These are phyloP conservation scores for Eupithecia subfuscata DNA, from an alignment of 2,888 invertebrate species.

Conservation along the genomic window DNA sequence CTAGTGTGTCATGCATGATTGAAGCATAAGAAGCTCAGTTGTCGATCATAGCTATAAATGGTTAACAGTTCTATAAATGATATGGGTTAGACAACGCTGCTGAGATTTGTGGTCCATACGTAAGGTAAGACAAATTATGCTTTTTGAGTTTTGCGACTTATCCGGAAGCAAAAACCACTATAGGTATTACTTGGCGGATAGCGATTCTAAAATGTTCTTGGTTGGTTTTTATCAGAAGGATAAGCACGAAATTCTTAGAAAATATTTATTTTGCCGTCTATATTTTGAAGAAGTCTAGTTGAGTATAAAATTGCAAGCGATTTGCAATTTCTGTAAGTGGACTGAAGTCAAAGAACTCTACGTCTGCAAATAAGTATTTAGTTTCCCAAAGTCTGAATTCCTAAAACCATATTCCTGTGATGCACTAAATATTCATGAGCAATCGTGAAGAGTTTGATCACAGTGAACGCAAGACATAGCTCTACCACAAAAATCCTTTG, in stretches of 20 bases:
- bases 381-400: constrained; percentile 39
- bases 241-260: neutral
- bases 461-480: constrained; percentile 15
- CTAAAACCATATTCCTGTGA: constrained; percentile 52
- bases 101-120: no score
- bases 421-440: constrained; percentile 63
- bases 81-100: no score
- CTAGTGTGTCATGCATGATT: no score
- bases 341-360: constrained; percentile 51
- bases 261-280: neutral
- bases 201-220: neutral
- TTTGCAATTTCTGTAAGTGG: neutral
- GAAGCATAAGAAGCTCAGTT: no score
- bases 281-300: neutral
- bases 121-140: neutral
- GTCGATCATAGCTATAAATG: no score
- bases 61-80: no score
- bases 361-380: constrained; percentile 16
- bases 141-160: neutral
- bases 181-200: neutral
- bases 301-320: neutral
- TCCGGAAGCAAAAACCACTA: no score
- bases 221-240: neutral
- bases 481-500: neutral
- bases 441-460: constrained; percentile 48